A percentile compares a stretch with the other conserved stretches of the same genome.
phyloP scores from a whole-genome alignment of 2,888 invertebrate genomes.

The Cosmia trapezina region DNA sequence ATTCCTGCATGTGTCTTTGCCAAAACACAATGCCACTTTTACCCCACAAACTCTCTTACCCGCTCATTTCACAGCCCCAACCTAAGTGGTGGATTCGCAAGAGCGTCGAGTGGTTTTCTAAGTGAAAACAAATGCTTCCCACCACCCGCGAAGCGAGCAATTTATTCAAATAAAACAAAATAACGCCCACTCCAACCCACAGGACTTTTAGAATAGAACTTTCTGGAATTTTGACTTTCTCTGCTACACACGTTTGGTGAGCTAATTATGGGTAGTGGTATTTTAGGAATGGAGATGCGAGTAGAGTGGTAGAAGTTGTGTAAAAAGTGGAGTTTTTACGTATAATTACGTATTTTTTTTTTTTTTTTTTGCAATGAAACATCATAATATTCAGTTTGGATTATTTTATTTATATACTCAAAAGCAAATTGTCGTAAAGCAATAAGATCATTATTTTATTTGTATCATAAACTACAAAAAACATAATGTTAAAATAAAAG shows the following conservation, averaged over 20 bases:
- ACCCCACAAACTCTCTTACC: background rate
- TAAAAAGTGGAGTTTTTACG: background rate
- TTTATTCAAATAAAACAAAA: constrained; percentile 79
- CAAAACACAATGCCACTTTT: background rate
- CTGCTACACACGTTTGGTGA: background rate
- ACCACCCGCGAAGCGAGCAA: constrained; percentile 72
- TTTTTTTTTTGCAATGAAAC: too few species aligned
- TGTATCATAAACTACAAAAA: background rate
- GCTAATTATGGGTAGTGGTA: background rate
- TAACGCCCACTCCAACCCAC: constrained; percentile 60
- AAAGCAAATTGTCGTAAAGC: background rate
- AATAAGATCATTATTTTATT: background rate
- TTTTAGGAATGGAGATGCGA: background rate
- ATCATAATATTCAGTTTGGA: background rate
- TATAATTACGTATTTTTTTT: too few species aligned
- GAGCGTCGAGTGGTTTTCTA: constrained; percentile 75
- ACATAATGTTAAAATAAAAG: background rate
- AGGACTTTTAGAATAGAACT: constrained; percentile 46
- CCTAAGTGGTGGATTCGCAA: constrained; percentile 67
- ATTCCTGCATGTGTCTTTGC: background rate
- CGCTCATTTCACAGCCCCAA: constrained; percentile 57
- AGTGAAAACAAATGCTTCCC: constrained; percentile 81
- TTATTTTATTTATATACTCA: background rate
- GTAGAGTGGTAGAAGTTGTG: too few species aligned
- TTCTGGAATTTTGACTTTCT: constrained; percentile 49